phyloP scores from a whole-genome alignment of 2,113 vertebrate genomes.

The Actenoides lindsayi region DNA sequence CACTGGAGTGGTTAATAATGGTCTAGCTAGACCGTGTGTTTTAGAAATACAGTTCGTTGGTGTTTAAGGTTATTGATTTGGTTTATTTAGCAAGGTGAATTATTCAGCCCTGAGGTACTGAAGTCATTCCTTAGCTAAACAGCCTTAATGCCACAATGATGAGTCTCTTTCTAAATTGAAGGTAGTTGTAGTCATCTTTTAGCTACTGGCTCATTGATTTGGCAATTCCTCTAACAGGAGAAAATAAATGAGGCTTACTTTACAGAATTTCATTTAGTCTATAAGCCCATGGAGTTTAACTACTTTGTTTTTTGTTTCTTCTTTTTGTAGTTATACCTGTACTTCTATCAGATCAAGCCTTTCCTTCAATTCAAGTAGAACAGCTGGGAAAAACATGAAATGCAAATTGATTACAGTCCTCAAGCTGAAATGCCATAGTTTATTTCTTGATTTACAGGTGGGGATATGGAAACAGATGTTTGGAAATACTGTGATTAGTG shows the following conservation, averaged over 20 bases:
- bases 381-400: slow-evolving; percentile 82
- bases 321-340: slow-evolving; percentile 77
- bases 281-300: not conserved
- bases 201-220: not conserved
- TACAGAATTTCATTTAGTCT: not conserved
- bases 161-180: not conserved
- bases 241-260: not conserved
- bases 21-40: not conserved
- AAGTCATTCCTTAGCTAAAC: not conserved
- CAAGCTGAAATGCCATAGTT: slow-evolving; percentile 82
- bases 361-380: slow-evolving; percentile 74
- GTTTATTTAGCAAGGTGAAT: not conserved
- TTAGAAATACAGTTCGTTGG: not conserved
- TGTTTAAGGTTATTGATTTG: not conserved
- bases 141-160: not conserved
- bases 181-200: not conserved
- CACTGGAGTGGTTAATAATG: not conserved
- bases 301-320: not conserved
- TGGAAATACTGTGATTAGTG: not conserved
- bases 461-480: not conserved
- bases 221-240: not conserved
- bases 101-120: not conserved
- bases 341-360: slow-evolving; percentile 89
- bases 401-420: slow-evolving; percentile 83
- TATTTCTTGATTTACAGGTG: slow-evolving; percentile 90